Percentiles rank a stretch among this genome's conserved stretches.
Conservation (phyloP, 2,888 invertebrate genomes). For the Brachyptera risi region DNA sequence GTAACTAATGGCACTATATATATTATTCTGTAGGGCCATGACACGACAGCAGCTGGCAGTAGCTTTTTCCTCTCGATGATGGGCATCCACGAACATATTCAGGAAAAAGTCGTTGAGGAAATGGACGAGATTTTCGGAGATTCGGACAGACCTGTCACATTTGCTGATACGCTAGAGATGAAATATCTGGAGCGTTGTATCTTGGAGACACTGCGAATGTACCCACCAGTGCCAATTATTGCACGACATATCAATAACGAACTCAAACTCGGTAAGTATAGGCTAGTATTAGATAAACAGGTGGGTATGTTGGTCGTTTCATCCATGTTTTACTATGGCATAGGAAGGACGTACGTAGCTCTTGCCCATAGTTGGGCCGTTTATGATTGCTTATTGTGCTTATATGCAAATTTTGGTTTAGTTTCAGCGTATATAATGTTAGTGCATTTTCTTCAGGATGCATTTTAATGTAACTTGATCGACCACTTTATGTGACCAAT, state of each 20-base stretch:
- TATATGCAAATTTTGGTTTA: no score
- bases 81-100: slow-evolving; percentile 75
- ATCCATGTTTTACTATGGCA: no score
- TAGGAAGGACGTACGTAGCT: no score
- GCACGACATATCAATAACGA: slow-evolving; percentile 68
- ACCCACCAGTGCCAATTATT: slow-evolving; percentile 75
- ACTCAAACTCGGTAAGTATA: slow-evolving; percentile 57
- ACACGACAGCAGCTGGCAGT: slow-evolving; percentile 80
- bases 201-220: slow-evolving; percentile 75
- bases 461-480: no score
- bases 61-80: slow-evolving; percentile 82
- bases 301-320: no score
- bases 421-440: no score
- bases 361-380: no score
- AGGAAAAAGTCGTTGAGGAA: slow-evolving; percentile 70
- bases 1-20: no score
- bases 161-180: slow-evolving; percentile 80
- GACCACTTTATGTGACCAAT: no score
- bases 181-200: slow-evolving; percentile 78
- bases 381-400: no score
- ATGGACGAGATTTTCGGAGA: slow-evolving; percentile 71
- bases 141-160: slow-evolving; percentile 69
- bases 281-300: no score
- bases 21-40: slow-evolving; percentile 61
- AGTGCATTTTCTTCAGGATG: no score